These are phyloP conservation scores for Eurois occulta DNA, from an alignment of 2,888 invertebrate genomes.

Conservation along the genomic window DNA sequence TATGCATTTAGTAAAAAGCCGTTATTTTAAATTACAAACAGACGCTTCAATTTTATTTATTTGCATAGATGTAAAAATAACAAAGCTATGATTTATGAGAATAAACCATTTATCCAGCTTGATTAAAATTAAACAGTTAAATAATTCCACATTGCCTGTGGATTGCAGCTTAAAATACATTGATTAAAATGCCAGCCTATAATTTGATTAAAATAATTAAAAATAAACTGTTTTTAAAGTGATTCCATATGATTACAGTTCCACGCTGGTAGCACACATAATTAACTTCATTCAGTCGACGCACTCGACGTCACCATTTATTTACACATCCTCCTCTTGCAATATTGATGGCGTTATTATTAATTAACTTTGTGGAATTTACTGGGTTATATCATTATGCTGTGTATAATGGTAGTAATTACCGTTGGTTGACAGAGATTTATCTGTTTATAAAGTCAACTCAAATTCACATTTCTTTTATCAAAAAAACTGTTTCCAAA, in stretches of 20 bases:
- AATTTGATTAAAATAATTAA: conserved; percentile 35
- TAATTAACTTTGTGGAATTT: conserved; percentile 11
- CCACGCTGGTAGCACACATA: conserved; percentile 42
- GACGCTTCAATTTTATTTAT: too few species aligned
- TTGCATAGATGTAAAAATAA: too few species aligned
- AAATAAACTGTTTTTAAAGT: conserved; percentile 37
- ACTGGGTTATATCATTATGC: conserved; percentile 12
- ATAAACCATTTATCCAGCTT: not conserved
- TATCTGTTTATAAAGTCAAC: not conserved
- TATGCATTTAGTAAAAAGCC: too few species aligned
- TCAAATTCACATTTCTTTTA: not conserved
- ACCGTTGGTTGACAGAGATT: not conserved
- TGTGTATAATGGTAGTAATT: not conserved
- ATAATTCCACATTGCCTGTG: conserved; percentile 9
- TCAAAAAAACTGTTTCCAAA: not conserved
- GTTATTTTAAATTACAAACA: too few species aligned
- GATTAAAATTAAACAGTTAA: not conserved
- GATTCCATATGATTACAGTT: conserved; percentile 40
- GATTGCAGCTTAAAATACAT: conserved; percentile 13
- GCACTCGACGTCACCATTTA: conserved; percentile 33
- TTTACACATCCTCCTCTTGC: conserved; percentile 27
- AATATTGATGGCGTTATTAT: conserved; percentile 44
- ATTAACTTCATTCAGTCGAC: conserved; percentile 45
- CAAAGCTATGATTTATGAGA: not conserved
- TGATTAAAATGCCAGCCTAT: conserved; percentile 34